These are phyloP conservation scores for Hirtodrosophila alboralis DNA, from an alignment of 2,888 invertebrate species.

Conservation along the genomic window DNA sequence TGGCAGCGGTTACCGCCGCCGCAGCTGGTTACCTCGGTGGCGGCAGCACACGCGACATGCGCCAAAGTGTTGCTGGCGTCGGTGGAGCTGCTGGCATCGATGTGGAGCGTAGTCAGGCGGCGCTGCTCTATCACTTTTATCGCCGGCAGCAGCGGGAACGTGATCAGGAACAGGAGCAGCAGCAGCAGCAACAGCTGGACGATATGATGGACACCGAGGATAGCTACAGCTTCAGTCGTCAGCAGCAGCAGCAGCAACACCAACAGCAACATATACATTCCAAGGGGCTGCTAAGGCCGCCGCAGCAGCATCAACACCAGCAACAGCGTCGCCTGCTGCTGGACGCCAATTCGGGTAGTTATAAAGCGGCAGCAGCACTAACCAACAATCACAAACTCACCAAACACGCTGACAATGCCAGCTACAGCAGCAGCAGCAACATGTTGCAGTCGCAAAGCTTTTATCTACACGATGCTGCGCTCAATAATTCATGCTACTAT, in stretches of 20 bases:
- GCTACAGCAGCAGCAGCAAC: constrained; percentile 37
- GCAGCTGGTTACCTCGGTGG: constrained; percentile 75
- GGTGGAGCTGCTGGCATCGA: constrained; percentile 37
- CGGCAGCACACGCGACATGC: constrained; percentile 76
- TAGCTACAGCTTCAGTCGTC: constrained; percentile 57
- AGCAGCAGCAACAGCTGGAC: constrained; percentile 39
- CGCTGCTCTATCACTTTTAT: constrained; percentile 76
- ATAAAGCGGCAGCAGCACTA: constrained; percentile 60
- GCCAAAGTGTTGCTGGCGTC: constrained; percentile 34
- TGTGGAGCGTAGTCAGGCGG: constrained; percentile 51
- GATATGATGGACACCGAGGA: constrained; percentile 81
- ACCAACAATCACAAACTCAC: constrained; percentile 42
- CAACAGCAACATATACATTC: constrained; percentile 70
- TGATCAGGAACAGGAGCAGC: constrained; percentile 45
- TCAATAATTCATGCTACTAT: constrained; percentile 69
- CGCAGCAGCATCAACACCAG: constrained; percentile 67
- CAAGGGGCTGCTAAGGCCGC: constrained; percentile 66
- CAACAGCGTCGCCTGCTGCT: constrained; percentile 78
- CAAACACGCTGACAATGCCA: constrained; percentile 30
- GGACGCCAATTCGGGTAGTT: constrained; percentile 84
- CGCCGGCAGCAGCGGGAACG: constrained; percentile 71
- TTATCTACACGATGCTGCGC: constrained; percentile 53
- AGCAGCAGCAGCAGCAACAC: constrained; percentile 50
- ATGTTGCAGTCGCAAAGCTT: constrained; percentile 32
- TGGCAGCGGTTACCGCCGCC: constrained; percentile 68